These are phyloP conservation scores for Drosophila kanapiae DNA, from an alignment of 1,140 invertebrate species.

Conservation along the genomic window DNA sequence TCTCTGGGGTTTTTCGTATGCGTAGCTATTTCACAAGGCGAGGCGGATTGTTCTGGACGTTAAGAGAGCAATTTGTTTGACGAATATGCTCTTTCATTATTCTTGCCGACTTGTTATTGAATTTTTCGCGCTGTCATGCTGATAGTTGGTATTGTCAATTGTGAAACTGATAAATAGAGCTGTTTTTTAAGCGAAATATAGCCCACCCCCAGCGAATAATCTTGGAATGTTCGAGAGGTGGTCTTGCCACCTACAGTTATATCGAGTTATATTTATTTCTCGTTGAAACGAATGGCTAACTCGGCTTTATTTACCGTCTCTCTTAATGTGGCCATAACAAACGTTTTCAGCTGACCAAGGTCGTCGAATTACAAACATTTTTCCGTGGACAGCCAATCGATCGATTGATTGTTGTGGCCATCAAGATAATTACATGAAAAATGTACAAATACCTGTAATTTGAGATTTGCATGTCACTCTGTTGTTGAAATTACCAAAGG, in stretches of 20 bases:
- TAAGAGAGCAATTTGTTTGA: conserved; percentile 44
- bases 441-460: conserved; percentile 7
- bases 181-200: neutral
- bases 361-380: conserved; percentile 3
- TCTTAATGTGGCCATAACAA: conserved; percentile 1
- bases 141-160: conserved; percentile 45
- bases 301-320: neutral
- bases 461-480: conserved; percentile 28
- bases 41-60: conserved; percentile 33
- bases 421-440: conserved; percentile 24
- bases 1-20: conserved; percentile 20
- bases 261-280: neutral
- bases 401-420: conserved; percentile 6
- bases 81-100: conserved; percentile 14
- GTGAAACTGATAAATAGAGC: conserved; percentile 45
- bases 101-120: conserved; percentile 29
- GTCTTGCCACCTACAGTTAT: neutral
- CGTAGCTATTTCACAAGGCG: conserved; percentile 23
- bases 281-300: neutral
- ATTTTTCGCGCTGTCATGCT: conserved; percentile 37
- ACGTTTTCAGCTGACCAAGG: conserved; percentile 10
- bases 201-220: conserved; percentile 10
- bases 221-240: conserved; percentile 20
- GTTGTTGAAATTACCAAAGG: neutral
- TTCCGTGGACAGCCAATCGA: neutral